Base-by-base conservation (phyloP, 2,797 vertebrate species). In the Ispidina lecontei region DNA sequence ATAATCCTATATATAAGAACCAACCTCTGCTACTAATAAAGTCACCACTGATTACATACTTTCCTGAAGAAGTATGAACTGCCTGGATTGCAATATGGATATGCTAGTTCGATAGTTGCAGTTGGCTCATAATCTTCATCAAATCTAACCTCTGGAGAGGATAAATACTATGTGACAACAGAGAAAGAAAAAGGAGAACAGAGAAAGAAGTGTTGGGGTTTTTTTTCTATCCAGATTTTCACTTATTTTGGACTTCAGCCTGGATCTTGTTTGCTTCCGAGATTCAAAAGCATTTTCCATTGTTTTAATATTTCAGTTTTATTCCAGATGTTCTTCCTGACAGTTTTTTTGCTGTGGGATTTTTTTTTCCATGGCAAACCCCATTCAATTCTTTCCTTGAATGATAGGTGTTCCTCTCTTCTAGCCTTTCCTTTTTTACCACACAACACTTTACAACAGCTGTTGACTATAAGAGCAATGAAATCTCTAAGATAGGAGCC, bases 201-300 rank as follows among this genome's bases (percentile, higher is more conserved):
- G 31, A 89, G 33, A 87, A 12, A 20, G 17, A 21, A 9, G 9
- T 49, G 46, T n/a, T n/a, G 19, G 5, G 3, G 3, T 11, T 49
- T 12, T 41, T 93, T 79, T 87, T 51, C 51, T 84, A 43, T 29
- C 10, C 49, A 79, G 64, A 80, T 83, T 93, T 91, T 91, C 21
- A 9, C 73, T 78, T 69, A 13, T 59, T 86, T 64, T 73, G 60
- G 62, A 80, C 31, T 44, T 23, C 60, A 81, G 51, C 33, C 87
- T 91, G 78, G 35, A 79, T 87, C 41, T 68, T 46, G 54, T 88
- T 93, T 93, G 54, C 16, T 56, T 14, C 39, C 68, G 59, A 47
- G 11, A 76, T 93, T 84, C 54, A 84, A 90, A 91, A 79, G 23
- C 29, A 79, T 88, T 95, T 96, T 89, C 93, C 87, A 58, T 37